Evolutionary conservation across 2,888 invertebrate genomes (phyloP).

Genomic region (Pterostichus madidus): DNA sequence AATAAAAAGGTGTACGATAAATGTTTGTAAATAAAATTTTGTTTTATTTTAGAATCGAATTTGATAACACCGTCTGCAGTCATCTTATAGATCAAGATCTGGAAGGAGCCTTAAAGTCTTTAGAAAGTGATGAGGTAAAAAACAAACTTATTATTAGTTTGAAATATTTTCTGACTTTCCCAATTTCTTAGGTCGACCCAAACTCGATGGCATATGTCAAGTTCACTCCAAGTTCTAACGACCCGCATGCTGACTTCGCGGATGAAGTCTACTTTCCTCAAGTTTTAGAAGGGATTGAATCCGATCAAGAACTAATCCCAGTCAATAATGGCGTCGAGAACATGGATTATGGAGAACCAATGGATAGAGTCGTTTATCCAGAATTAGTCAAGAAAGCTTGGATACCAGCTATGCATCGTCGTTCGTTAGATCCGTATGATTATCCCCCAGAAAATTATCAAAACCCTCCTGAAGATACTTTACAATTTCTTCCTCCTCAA

Average conservation of each 20-base stretch:
- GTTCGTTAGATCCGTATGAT: conserved; percentile 69
- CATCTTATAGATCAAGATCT: conserved; percentile 79
- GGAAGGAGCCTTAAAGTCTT: conserved; percentile 78
- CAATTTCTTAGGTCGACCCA: conserved; percentile 78
- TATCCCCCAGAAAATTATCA: conserved; percentile 65
- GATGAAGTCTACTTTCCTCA: conserved; percentile 90
- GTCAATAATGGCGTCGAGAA: conserved; percentile 71
- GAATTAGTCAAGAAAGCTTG: conserved; percentile 73
- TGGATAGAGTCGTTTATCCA: conserved; percentile 70
- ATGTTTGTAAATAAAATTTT: too few species aligned
- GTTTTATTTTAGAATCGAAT: conserved; percentile 74
- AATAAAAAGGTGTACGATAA: too few species aligned
- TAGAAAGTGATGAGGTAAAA: conserved; percentile 76
- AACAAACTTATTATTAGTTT: conserved; percentile 16
- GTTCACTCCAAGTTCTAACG: conserved; percentile 85
- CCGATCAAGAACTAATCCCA: conserved; percentile 62
- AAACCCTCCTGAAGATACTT: conserved; percentile 12
- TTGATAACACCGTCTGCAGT: conserved; percentile 77
- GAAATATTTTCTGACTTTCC: conserved; percentile 2
- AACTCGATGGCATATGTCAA: conserved; percentile 89
- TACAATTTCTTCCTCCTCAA: conserved; percentile 34
- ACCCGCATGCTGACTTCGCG: conserved; percentile 85
- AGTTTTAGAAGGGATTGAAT: conserved; percentile 75
- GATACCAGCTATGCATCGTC: conserved; percentile 75
- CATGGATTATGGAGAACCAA: conserved; percentile 76